A percentile compares a stretch with the other conserved stretches of the same genome.
phyloP scores from a whole-genome alignment of 1,140 invertebrate species.

The honey bee (Apis mellifera) region Amel_HAv3.1 CM009943.2:3551501-3552000 shows the following conservation, averaged over 20 bases:
- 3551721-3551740: conserved; percentile 39
- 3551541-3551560: not conserved
- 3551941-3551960: not conserved
- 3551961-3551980: not conserved
- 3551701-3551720: conserved; percentile 20
- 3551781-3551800: conserved; percentile 51
- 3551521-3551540: not conserved
- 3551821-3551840: conserved; percentile 26
- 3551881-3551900: not conserved
- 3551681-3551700: not conserved
- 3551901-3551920: conserved; percentile 21
- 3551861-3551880: conserved; percentile 26
- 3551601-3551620: not conserved
- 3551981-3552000: no score
- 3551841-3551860: conserved; percentile 45
- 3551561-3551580: conserved; percentile 8
- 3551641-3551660: not conserved
- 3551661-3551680: not conserved
- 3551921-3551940: conserved; percentile 50
- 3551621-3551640: conserved; percentile 38
- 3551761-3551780: conserved; percentile 13
- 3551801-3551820: conserved; percentile 56
- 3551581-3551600: not conserved
- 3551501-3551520: conserved; percentile 37
- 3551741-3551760: not conserved